phyloP scores from a whole-genome alignment of 2,888 invertebrate species.

The Microctonus brassicae region DNA sequence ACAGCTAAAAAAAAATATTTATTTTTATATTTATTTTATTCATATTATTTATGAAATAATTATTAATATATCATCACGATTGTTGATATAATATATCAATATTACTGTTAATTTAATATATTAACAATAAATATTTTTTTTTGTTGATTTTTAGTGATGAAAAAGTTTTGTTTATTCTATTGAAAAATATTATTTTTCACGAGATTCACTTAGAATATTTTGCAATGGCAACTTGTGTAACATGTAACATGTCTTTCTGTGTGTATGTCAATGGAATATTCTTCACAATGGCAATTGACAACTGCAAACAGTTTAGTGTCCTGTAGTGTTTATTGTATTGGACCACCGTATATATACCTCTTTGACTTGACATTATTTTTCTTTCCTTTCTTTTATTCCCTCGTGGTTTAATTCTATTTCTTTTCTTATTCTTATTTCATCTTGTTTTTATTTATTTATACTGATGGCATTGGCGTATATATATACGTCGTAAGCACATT shows the following conservation, averaged over 20 bases:
- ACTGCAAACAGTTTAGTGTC: slow-evolving; percentile 69
- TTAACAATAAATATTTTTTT: neutral
- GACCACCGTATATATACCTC: slow-evolving; percentile 59
- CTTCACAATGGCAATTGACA: slow-evolving; percentile 61
- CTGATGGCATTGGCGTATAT: slow-evolving; percentile 11
- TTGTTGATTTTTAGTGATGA: too few species aligned
- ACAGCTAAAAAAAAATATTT: too few species aligned
- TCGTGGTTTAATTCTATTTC: neutral
- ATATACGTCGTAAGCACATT: slow-evolving; percentile 27
- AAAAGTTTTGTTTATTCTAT: too few species aligned
- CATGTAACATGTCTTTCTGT: slow-evolving; percentile 12
- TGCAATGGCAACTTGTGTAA: slow-evolving; percentile 19
- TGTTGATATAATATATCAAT: too few species aligned
- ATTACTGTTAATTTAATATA: too few species aligned
- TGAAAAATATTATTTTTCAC: too few species aligned
- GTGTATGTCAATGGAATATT: slow-evolving; percentile 33
- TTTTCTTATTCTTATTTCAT: too few species aligned
- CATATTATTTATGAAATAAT: too few species aligned
- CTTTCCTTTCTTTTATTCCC: slow-evolving; percentile 18
- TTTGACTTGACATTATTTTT: slow-evolving; percentile 40
- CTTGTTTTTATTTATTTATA: too few species aligned
- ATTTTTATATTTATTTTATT: too few species aligned
- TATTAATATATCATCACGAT: too few species aligned
- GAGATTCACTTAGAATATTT: slow-evolving; percentile 32
- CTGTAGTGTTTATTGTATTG: slow-evolving; percentile 66